phyloP scores from a whole-genome alignment of 2,888 invertebrate species.

The Chydorus sphaericus region DNA sequence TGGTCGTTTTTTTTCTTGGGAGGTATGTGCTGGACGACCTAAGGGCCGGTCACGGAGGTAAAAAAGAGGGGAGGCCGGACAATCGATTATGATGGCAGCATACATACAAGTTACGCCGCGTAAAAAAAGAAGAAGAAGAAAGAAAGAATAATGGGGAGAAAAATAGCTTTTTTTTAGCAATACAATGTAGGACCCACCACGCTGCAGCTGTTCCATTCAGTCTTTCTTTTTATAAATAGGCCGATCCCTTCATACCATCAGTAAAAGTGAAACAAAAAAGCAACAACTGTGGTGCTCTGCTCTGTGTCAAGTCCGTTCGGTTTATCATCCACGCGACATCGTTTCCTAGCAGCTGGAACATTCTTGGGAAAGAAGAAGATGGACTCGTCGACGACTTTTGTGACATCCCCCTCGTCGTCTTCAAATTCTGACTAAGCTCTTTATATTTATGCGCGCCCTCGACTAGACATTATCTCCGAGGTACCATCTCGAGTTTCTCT shows the following conservation, averaged over 20 bases:
- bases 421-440: not conserved
- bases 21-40: not conserved
- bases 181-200: not conserved
- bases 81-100: not conserved
- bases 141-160: not conserved
- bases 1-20: not conserved
- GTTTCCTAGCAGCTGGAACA: conserved; percentile 5
- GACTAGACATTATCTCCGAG: no score
- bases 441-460: conserved; percentile 4
- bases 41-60: not conserved
- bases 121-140: not conserved
- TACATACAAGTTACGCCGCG: not conserved
- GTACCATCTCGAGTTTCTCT: no score
- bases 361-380: not conserved
- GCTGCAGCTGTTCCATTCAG: not conserved
- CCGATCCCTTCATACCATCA: not conserved
- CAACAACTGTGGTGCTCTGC: not conserved
- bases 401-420: no score
- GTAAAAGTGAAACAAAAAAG: not conserved
- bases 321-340: conserved; percentile 1
- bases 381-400: not conserved
- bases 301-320: not conserved
- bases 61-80: not conserved
- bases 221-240: not conserved
- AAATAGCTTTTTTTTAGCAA: not conserved